A percentile compares a stretch with the other conserved stretches of the same genome.
Evolutionary conservation across 2,888 invertebrate species (phyloP).

Genomic region (Octodonta nipae): DNA sequence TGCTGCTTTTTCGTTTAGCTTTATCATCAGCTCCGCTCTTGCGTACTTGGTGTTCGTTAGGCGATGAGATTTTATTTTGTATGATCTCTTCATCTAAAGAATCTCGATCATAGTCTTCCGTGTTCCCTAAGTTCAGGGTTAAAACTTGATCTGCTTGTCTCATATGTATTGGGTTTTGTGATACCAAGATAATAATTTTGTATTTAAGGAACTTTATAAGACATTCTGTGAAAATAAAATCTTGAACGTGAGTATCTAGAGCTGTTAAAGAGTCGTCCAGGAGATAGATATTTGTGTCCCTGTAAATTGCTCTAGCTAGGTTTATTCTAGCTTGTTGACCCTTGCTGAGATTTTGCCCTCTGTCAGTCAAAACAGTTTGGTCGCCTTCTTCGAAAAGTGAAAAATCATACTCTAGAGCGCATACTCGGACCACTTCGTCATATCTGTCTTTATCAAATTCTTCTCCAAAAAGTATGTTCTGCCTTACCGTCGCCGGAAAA

Average conservation of each 20-base stretch:
- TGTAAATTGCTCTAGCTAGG: slow-evolving; percentile 59
- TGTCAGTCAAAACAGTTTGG: slow-evolving; percentile 61
- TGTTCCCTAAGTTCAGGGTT: slow-evolving; percentile 24
- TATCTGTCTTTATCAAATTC: slow-evolving; percentile 42
- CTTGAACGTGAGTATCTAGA: slow-evolving; percentile 19
- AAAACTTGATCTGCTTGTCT: slow-evolving; percentile 32
- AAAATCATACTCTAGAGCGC: slow-evolving; percentile 53
- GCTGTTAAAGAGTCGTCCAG: slow-evolving; percentile 39
- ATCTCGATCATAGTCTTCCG: slow-evolving; percentile 20
- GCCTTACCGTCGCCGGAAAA: slow-evolving; percentile 45
- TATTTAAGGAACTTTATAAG: slow-evolving; percentile 19
- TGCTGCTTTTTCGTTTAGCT: neutral
- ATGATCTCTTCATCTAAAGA: too few relatives aligned
- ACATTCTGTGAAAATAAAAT: slow-evolving; percentile 19
- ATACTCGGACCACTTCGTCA: slow-evolving; percentile 45
- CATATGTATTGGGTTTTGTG: slow-evolving; percentile 20
- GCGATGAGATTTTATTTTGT: too few relatives aligned
- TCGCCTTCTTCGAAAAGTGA: slow-evolving; percentile 60
- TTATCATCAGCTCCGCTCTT: slow-evolving; percentile 1
- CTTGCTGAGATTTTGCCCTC: slow-evolving; percentile 63
- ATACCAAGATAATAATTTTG: slow-evolving; percentile 21
- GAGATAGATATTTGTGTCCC: slow-evolving; percentile 59
- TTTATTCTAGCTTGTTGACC: slow-evolving; percentile 70
- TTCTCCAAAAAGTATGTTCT: slow-evolving; percentile 64
- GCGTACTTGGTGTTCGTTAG: too few relatives aligned